Evolutionary conservation across 2,113 vertebrate genomes (phyloP).

Genomic region (Callipepla californica): DNA sequence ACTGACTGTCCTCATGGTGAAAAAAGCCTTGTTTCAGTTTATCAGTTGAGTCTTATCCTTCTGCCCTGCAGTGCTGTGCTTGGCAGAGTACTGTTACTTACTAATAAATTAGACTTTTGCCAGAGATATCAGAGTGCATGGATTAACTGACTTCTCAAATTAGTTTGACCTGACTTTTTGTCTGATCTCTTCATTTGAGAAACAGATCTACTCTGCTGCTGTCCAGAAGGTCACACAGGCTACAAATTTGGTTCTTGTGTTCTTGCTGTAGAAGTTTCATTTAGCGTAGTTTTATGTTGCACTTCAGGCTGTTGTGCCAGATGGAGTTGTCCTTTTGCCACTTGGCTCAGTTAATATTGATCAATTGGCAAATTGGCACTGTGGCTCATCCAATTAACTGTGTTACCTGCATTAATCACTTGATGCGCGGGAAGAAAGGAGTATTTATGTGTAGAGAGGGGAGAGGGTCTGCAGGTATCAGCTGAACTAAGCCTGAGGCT

Average conservation of each 20-base stretch:
- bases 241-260: neutral
- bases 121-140: too few relatives aligned
- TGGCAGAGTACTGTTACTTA: neutral
- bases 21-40: neutral
- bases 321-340: neutral
- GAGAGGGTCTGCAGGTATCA: neutral
- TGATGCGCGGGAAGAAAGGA: neutral
- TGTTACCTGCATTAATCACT: neutral
- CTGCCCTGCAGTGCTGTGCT: fast-evolving
- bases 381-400: neutral
- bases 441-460: neutral
- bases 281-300: neutral
- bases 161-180: neutral
- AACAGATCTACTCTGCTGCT: neutral
- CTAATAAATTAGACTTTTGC: neutral
- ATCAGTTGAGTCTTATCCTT: neutral
- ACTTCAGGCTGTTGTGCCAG: neutral
- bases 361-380: neutral
- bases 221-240: neutral
- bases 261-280: neutral
- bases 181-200: neutral
- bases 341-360: neutral
- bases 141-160: neutral
- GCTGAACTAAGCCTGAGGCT: neutral
- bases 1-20: fast-evolving